Evolutionary conservation across 2,797 vertebrate genomes (phyloP), one percentile per base, ranked within the genome.

Genomic region (Xerus rutilus): DNA sequence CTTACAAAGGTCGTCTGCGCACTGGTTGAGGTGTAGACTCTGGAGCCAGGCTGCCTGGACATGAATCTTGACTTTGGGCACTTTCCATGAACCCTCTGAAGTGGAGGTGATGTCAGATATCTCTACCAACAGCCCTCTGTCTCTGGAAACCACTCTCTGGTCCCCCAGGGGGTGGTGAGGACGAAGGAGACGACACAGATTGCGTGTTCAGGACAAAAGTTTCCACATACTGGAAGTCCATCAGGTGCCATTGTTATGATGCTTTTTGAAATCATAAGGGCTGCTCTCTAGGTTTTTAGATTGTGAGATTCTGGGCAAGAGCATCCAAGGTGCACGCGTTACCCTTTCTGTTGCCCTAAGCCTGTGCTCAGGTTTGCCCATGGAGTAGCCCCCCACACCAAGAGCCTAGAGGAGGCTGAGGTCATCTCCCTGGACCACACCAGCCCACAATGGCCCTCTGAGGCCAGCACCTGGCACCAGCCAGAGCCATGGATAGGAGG

Each of bases 261-360:
- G 28, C 5, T 62, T 89, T 57, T 82, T 70, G 6, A 72, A 74
- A 94, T 54, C 18, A 62, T 93, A 96, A 67, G 15, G 43, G 12
- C 72, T 91, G 89, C 86, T 78, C 79, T 86, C 92, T 67, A 43
- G 83, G 69, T 65, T 45, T 90, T 52, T 14, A 23, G 45, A 35
- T 49, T 23, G 32, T 62, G 62, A 85, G 74, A 77, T 81, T 76
- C 92, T 65, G n/a, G 39, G 14, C 9, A 30, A 57, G 43, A 14
- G 94, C 70, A 28, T 3, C 6, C 35, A 47, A 11, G 5, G 39
- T 54, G 11, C 14, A 49, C 30, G 43, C 23, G 73, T 11, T 28
- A 7, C 39, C 28, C 39, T 84, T 23, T n/a, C 35, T 9, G 12
- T 7, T 13, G 21, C 89, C 73, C 73, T n/a, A 20, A 21, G 15